Conservation (phyloP, 2,113 vertebrate species). For the Notechis scutatus region DNA sequence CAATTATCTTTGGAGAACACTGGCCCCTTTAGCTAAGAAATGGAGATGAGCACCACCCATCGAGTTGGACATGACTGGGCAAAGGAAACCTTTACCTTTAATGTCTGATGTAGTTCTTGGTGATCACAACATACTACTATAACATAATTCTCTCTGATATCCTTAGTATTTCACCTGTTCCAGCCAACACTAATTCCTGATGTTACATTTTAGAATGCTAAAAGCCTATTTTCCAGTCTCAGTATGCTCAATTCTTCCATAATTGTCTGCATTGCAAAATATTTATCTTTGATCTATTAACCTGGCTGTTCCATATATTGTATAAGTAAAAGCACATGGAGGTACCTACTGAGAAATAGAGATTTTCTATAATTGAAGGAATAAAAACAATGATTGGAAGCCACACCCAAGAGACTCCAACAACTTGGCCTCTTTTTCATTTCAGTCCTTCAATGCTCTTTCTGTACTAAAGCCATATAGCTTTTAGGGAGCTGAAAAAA, state of each 20-base stretch:
- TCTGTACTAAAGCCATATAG: background rate
- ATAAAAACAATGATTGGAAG: background rate
- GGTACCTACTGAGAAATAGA: background rate
- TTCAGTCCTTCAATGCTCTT: background rate
- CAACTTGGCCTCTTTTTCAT: background rate
- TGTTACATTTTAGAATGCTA: background rate
- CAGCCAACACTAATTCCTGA: background rate
- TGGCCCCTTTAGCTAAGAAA: background rate
- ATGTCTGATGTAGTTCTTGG: background rate
- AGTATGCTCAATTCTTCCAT: background rate
- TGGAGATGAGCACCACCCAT: background rate
- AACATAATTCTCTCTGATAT: background rate
- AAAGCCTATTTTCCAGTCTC: background rate
- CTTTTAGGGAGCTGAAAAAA: background rate
- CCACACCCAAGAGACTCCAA: background rate
- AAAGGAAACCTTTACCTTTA: background rate
- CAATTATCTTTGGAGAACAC: background rate
- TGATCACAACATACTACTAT: background rate
- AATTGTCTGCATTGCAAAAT: background rate
- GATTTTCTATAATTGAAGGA: background rate
- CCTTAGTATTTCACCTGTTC: background rate
- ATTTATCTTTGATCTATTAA: background rate
- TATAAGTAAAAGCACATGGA: background rate
- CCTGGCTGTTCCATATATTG: background rate
- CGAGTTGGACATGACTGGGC: background rate